Evolutionary conservation across 2,797 vertebrate genomes (phyloP).

Genomic region (Catamblyrhynchus diadema): DNA sequence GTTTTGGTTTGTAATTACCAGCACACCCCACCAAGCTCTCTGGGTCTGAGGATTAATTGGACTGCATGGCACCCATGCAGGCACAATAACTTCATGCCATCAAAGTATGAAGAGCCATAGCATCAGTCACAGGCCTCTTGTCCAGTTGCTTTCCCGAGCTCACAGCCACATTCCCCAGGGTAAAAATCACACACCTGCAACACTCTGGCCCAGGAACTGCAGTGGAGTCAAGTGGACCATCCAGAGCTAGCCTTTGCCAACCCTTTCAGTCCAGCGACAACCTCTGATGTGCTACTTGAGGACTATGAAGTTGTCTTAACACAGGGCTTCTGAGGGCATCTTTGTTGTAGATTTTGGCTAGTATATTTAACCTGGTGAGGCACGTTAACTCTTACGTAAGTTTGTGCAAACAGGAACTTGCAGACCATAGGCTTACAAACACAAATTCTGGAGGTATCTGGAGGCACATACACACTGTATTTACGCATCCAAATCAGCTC

Average conservation of each 20-base stretch:
- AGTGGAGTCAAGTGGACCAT: fast-evolving
- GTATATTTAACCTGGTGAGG: background rate
- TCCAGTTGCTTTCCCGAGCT: background rate
- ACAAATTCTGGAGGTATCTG: background rate
- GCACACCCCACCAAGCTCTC: background rate
- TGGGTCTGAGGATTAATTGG: background rate
- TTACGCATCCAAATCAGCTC: background rate
- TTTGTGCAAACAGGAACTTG: background rate
- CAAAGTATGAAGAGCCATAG: fast-evolving
- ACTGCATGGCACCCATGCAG: background rate
- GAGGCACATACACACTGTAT: background rate
- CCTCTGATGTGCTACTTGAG: background rate
- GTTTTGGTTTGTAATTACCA: background rate
- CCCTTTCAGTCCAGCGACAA: background rate
- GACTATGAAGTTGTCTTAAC: background rate
- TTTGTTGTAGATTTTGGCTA: background rate
- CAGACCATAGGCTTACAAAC: background rate
- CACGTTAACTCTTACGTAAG: fast-evolving
- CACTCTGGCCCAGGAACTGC: background rate
- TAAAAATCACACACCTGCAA: background rate
- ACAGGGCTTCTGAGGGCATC: background rate
- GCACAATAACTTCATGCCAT: background rate
- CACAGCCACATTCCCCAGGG: fast-evolving
- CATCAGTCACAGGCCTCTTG: background rate
- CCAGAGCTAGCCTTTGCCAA: background rate